Evolutionary conservation across 1,140 invertebrate species (phyloP).

Genomic region (Antheraea mylitta): DNA sequence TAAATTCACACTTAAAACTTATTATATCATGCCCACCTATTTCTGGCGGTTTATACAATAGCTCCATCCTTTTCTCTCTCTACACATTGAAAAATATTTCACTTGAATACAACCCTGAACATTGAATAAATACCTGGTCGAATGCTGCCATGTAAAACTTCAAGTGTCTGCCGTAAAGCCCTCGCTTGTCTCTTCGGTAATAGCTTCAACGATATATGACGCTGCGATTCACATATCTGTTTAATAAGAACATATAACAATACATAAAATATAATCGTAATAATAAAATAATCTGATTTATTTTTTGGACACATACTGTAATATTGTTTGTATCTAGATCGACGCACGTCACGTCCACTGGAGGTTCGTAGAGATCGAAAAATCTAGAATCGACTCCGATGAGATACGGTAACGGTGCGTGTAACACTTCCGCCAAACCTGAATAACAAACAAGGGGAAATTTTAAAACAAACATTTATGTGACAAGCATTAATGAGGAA

Average conservation of each 20-base stretch:
- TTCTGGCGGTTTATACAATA: no score
- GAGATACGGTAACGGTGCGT: slow-evolving; percentile 89
- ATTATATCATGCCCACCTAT: no score
- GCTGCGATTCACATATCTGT: slow-evolving; percentile 93
- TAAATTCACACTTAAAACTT: no score
- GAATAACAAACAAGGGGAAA: slow-evolving; percentile 21
- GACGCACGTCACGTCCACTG: slow-evolving; percentile 97
- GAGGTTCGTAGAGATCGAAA: slow-evolving; percentile 98
- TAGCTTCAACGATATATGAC: slow-evolving; percentile 89
- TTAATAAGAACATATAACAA: not conserved
- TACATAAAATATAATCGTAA: not conserved
- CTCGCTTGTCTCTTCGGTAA: slow-evolving; percentile 94
- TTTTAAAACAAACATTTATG: slow-evolving; percentile 9
- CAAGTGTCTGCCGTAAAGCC: slow-evolving; percentile 82
- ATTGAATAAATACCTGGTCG: slow-evolving; percentile 45
- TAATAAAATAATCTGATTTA: not conserved
- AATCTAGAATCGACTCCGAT: slow-evolving; percentile 98
- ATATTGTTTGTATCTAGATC: slow-evolving; percentile 99
- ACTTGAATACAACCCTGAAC: no score
- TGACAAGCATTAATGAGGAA: no score
- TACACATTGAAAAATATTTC: no score
- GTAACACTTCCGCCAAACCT: slow-evolving; percentile 94
- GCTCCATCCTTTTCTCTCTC: no score
- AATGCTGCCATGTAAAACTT: slow-evolving; percentile 63
- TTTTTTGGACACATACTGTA: slow-evolving; percentile 79